Evolutionary conservation across 2,888 invertebrate genomes (phyloP).

Genomic region (Lithodes maja): DNA sequence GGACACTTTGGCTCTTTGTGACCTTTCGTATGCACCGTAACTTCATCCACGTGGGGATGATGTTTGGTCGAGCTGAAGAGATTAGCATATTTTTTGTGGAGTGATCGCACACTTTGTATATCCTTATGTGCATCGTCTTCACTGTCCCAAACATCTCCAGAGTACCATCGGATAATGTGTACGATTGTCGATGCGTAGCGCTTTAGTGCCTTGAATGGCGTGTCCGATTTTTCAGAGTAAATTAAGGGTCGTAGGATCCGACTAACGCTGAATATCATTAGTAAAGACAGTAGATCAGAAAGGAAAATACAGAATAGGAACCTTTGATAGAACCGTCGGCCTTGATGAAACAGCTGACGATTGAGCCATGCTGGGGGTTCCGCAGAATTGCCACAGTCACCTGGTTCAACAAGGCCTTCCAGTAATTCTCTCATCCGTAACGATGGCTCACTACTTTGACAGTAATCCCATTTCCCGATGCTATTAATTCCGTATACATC

Average conservation of each 20-base stretch:
- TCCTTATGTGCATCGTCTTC: slow-evolving; percentile 76
- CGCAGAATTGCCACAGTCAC: slow-evolving; percentile 42
- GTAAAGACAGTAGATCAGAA: slow-evolving; percentile 52
- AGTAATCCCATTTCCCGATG: no score
- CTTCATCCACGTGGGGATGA: background rate
- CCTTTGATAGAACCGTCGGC: slow-evolving; percentile 46
- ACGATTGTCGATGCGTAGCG: slow-evolving; percentile 76
- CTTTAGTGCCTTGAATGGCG: slow-evolving; percentile 75
- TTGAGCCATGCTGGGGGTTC: slow-evolving; percentile 59
- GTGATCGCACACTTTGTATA: slow-evolving; percentile 75
- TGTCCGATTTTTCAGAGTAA: slow-evolving; percentile 76
- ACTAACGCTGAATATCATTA: slow-evolving; percentile 55
- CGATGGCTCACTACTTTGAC: background rate
- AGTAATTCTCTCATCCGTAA: slow-evolving; percentile 16
- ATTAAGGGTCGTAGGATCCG: slow-evolving; percentile 76
- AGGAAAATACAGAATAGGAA: slow-evolving; percentile 59
- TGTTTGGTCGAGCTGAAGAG: slow-evolving; percentile 54
- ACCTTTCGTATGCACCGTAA: background rate
- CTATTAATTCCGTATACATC: no score
- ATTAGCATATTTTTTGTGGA: slow-evolving; percentile 73
- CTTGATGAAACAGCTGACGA: slow-evolving; percentile 36
- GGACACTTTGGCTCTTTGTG: slow-evolving; percentile 28
- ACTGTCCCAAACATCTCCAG: slow-evolving; percentile 76
- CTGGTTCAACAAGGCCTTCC: slow-evolving; percentile 43
- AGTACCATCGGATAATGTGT: slow-evolving; percentile 77